phyloP scores from a whole-genome alignment of 1,140 invertebrate genomes.

The Tetramorium parvispinum region DNA sequence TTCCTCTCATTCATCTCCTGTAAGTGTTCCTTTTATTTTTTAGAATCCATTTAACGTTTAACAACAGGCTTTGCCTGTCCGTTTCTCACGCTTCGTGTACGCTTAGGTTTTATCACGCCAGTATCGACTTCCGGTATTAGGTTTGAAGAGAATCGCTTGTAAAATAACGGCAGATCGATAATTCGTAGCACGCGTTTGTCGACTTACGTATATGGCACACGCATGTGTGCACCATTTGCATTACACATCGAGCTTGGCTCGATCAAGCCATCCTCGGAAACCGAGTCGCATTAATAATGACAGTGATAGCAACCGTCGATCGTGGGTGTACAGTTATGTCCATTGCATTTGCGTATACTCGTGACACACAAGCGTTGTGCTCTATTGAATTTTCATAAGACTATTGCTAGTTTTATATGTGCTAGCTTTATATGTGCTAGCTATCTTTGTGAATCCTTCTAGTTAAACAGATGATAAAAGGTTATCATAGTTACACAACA shows the following conservation, averaged over 20 bases:
- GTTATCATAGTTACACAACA: neutral
- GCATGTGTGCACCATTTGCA: constrained; percentile 32
- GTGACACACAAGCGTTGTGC: neutral
- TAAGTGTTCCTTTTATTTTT: constrained; percentile 23
- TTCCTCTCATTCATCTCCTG: neutral
- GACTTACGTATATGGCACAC: constrained; percentile 12
- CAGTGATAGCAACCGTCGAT: constrained; percentile 14
- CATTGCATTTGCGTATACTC: neutral
- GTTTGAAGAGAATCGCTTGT: constrained; percentile 52
- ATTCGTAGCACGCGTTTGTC: constrained; percentile 46
- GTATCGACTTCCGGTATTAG: constrained; percentile 27
- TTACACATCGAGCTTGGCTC: constrained; percentile 22
- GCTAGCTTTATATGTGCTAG: neutral
- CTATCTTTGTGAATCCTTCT: neutral
- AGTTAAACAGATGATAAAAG: neutral
- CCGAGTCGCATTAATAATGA: constrained; percentile 58
- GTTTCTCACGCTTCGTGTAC: neutral
- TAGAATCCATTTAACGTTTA: neutral
- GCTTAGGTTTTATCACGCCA: constrained; percentile 57
- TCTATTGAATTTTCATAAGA: neutral
- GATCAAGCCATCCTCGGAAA: constrained; percentile 10
- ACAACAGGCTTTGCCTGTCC: no score
- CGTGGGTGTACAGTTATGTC: neutral
- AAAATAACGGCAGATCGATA: constrained; percentile 69
- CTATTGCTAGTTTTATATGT: neutral